Evolutionary conservation across 2,888 invertebrate species (phyloP), one percentile per base, ranked within the genome.

Genomic region (Ichneumoninae sp.): DNA sequence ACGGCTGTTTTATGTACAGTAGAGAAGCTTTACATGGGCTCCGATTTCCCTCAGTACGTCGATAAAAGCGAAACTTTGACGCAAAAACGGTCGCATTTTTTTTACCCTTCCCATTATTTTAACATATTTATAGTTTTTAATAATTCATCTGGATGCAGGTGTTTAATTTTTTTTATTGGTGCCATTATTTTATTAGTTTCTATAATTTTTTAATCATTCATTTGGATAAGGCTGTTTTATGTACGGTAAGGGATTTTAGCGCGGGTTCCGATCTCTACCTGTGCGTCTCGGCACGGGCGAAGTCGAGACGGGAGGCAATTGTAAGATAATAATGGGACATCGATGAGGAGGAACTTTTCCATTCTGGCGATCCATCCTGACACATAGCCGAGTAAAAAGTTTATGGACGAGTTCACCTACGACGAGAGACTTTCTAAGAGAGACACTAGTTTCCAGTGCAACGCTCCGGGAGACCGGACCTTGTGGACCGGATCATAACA

Each of bases 401-500:
- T 54, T 10, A 57, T 26, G 26, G 22, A 57, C 54, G 52, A 30
- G 77, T 73, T 68, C 50, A 77, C 57, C 47, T 74, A 68, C 47
- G 60, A 69, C 65, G 68, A 52, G 40, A 40, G 82, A 77, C 82
- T 77, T 82, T 77, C 82, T 68, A 77, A 73, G 66, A 80, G 71
- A 54, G 65, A 70, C 63, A 75, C 79, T 66, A 50, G 71, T 80
- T 80, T 83, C 70, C 70, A 74, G 79, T 66, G 79, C 68, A 79
- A 76, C 26, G 65, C 66, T 57, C 44, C 36, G 73, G 68, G 77
- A 47, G 16, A 83, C 75, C 54, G 79, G 79, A 79, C 71, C 69
- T 83, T 71, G 75, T 79, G 70, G 75, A 79, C 54, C 79, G 71
- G 80, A 80, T 83, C 79, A 76, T 76, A 83, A 80, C 71, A 73